phyloP scores from a whole-genome alignment of 2,797 vertebrate genomes.

The Danio tinwini region DNA sequence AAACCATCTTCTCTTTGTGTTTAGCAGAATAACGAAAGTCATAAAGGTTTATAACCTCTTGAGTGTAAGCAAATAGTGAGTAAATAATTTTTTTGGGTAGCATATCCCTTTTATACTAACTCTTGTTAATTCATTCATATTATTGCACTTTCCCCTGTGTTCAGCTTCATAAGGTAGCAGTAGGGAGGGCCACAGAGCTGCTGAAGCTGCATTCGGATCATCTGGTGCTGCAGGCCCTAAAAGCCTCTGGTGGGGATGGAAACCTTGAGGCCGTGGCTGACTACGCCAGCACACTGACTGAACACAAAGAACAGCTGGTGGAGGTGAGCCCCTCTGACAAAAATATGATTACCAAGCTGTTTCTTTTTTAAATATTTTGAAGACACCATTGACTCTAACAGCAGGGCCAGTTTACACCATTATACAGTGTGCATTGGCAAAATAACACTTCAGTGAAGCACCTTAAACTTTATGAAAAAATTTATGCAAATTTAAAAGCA shows the following conservation, averaged over 20 bases:
- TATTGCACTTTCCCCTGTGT: neutral
- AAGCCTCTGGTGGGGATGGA: conserved; percentile 90
- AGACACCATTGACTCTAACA: neutral
- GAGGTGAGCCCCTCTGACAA: conserved; percentile 82
- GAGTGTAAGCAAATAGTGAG: no score
- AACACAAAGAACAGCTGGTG: conserved; percentile 95
- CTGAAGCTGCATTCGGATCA: conserved; percentile 91
- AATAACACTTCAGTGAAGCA: neutral
- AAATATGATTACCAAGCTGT: neutral
- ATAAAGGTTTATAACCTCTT: no score
- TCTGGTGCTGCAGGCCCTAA: conserved; percentile 89
- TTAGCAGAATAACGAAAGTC: no score
- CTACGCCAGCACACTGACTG: conserved; percentile 89
- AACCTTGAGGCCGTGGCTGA: conserved; percentile 93
- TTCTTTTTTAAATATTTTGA: neutral
- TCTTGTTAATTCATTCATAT: no score
- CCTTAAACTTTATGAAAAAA: neutral
- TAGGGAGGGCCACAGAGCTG: conserved; percentile 85
- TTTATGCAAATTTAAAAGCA: neutral
- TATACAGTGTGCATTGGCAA: neutral
- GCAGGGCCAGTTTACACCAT: neutral
- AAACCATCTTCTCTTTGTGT: no score
- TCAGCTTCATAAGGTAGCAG: conserved; percentile 91
- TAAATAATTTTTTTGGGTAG: no score
- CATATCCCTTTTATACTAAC: no score